Base-by-base conservation (phyloP, 2,113 vertebrate species). In the Brachirus orientalis region DNA sequence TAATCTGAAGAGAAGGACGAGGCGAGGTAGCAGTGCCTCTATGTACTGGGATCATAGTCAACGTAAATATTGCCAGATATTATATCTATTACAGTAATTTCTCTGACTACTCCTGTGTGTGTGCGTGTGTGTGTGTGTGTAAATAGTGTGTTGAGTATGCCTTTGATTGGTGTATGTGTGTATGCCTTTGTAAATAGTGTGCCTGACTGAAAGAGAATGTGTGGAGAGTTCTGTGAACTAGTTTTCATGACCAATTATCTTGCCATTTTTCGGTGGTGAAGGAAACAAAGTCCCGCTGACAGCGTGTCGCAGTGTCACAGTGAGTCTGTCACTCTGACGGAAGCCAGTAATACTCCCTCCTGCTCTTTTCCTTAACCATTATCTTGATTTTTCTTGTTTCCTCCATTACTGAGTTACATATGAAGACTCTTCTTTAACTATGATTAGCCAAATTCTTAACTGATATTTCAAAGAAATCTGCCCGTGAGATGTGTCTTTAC, bases 141-240 rank as follows among this genome's bases (percentile, higher is more conserved):
- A 89, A 88, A 89, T 90, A 91, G 55, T 80, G 68, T 89, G 82
- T 89, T 85, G 82, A 89, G 84, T 74, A 81, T 80, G 87, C 86
- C 78, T 87, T 54, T 75, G 80, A 72, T 60, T 72, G 84, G 79
- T 50, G 8, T 79, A 63, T 86, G 70, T 50, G 70, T 88, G 85
- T 87, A 64, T 86, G 88, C 75, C 77, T 87, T 82, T 91, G 86
- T 90, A 89, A 88, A 89, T 87, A 87, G 85, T 72, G 74, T 72
- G 86, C 69, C 73, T 86, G 90, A 74, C 43, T 47, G 71, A 57
- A 59, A 35, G 75, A 53, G 80, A 71, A 71, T 79, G 72, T n/a
- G 50, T 73, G 56, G 33, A 19, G 68, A 63, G 22, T 76, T 80
- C 66, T 63, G 57, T 70, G 80, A 77, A 77, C 63, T 62, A 67